Base-by-base conservation (phyloP, 2,888 invertebrate species). In the Temnothorax rugatulus region DNA sequence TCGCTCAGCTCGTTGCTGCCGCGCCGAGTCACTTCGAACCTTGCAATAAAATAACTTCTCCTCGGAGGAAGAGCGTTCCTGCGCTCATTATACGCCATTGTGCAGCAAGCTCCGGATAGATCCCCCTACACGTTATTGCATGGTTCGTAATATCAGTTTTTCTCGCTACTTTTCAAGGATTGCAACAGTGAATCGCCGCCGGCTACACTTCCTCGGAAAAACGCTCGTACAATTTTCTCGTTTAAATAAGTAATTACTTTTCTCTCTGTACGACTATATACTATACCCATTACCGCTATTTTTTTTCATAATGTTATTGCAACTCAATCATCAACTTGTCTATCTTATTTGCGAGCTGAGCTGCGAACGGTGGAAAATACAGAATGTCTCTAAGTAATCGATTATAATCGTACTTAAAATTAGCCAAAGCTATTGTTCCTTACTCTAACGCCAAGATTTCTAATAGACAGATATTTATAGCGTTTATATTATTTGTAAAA, bases 41-140 rank as follows among this genome's bases (percentile, higher is more conserved):
- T 84, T 61, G 86, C 87, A 88, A 89, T 89, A 85, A 86, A 89
- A 86, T 88, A 89, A 87, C 84, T 85, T 87, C 74, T 75, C 71
- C 77, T 82, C 85, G 68, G n/a, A 57, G 85, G 85, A 82, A 59
- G 83, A 68, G 21, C 64, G 61, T 59, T 68, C 59, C 52, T 63
- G 38, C 61, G 63, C 84, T 86, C 81, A 82, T 86, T 84, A 86
- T 61, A 71, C 38, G 79, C 59, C 18, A 81, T 69, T 71, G 71
- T 81, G 59, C n/a, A 81, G 38, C 79, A 25, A 69, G 69, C 71
- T 61, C 4, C 71, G 69, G 59, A 71, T 71, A 71, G 59, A 81
- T 81, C 50, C 59, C 18, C 34, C n/a, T 59, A 69, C 69, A 25
- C 71, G 71, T 71, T 81, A 71, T 59, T 81, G 59, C 76, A 63